These are phyloP conservation scores for Tragelaphus oryx DNA, from an alignment of 2,797 vertebrate species.

Conservation along the genomic window DNA sequence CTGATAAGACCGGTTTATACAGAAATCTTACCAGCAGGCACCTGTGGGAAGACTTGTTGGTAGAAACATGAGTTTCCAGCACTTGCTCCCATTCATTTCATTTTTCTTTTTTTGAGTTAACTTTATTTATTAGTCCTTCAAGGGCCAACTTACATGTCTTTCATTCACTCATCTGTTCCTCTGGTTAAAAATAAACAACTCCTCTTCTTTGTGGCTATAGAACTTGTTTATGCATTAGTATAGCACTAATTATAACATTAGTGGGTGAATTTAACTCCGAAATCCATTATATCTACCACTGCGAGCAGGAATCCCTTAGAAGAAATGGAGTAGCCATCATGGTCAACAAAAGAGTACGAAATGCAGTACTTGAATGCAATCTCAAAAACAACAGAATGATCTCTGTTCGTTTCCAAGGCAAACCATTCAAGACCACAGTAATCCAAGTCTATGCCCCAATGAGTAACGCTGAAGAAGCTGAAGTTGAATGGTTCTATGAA, in stretches of 20 bases:
- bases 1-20: neutral
- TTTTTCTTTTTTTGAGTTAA: slow-evolving; percentile 25
- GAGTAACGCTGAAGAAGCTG: too few relatives aligned
- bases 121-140: neutral
- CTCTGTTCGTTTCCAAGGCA: too few relatives aligned
- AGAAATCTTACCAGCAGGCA: neutral
- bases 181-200: neutral
- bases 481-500: too few relatives aligned
- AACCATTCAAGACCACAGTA: too few relatives aligned
- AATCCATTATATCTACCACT: too few relatives aligned
- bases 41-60: neutral
- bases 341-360: too few relatives aligned
- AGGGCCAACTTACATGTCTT: neutral
- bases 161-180: neutral
- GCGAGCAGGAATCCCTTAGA: too few relatives aligned
- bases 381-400: too few relatives aligned
- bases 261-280: too few relatives aligned
- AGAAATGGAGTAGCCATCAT: too few relatives aligned
- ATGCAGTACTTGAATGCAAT: too few relatives aligned
- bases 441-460: too few relatives aligned
- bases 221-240: slow-evolving; percentile 1
- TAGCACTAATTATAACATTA: neutral
- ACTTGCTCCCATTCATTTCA: neutral
- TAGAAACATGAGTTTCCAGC: neutral
- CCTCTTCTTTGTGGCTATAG: neutral